Evolutionary conservation across 2,113 vertebrate genomes (phyloP).

Genomic region (Gambusia holbrooki): DNA sequence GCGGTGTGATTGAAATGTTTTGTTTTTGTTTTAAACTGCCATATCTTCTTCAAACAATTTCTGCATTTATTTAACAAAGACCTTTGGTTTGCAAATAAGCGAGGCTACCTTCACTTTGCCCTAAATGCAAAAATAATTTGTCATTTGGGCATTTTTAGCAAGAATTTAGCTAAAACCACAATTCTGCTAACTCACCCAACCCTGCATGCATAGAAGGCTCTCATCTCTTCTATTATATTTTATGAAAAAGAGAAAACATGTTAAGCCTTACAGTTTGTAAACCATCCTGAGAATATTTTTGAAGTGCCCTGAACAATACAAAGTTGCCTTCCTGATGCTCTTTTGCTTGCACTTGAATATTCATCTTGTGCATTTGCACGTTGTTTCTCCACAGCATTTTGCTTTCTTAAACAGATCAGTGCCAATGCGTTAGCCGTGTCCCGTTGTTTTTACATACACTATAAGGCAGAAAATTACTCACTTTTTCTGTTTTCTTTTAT

Average conservation of each 20-base stretch:
- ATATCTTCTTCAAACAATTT: not conserved
- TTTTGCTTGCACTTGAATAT: constrained; percentile 55
- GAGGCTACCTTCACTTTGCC: not conserved
- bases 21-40: not conserved
- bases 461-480: not conserved
- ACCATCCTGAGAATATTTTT: not conserved
- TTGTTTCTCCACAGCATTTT: constrained; percentile 17
- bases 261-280: constrained; percentile 1
- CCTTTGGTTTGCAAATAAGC: not conserved
- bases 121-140: not conserved
- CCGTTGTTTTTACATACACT: constrained; percentile 17
- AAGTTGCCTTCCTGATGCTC: constrained; percentile 20
- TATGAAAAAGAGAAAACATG: not conserved
- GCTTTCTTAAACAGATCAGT: constrained; percentile 21
- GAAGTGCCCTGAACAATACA: constrained; percentile 3
- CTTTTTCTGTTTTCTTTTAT: constrained; percentile 3
- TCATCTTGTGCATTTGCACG: constrained; percentile 31
- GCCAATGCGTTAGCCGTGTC: constrained; percentile 46
- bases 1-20: no score
- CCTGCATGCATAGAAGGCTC: not conserved
- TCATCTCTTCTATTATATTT: not conserved
- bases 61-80: constrained; percentile 10
- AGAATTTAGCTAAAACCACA: constrained; percentile 6
- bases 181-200: not conserved
- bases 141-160: not conserved